Conservation (phyloP, 2,888 invertebrate genomes). For the Helleia helle region DNA sequence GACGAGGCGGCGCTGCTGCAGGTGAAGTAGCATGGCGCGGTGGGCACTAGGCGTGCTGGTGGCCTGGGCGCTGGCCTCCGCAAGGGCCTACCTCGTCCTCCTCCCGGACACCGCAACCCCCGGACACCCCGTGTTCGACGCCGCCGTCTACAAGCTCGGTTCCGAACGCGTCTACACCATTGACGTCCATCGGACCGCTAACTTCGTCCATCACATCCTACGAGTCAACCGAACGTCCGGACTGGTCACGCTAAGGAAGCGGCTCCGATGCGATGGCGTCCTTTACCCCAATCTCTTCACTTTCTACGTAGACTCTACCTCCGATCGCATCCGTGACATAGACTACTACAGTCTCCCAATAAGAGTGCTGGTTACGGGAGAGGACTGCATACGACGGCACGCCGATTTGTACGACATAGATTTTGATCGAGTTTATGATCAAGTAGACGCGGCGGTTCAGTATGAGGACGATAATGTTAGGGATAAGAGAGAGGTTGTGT, state of each 20-base stretch:
- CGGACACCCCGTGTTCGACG: constrained; percentile 82
- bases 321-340: constrained; percentile 83
- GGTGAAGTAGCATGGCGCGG: constrained; percentile 42
- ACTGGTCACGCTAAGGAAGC: constrained; percentile 80
- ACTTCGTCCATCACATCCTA: constrained; percentile 85
- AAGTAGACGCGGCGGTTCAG: constrained; percentile 56
- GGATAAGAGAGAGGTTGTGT: constrained; percentile 50
- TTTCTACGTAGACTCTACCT: constrained; percentile 89
- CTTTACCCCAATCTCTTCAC: constrained; percentile 90
- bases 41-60: constrained; percentile 31
- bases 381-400: constrained; percentile 78
- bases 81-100: constrained; percentile 70
- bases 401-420: constrained; percentile 76
- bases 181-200: constrained; percentile 86
- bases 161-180: constrained; percentile 86
- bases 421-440: constrained; percentile 71
- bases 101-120: constrained; percentile 75
- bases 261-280: constrained; percentile 84
- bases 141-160: constrained; percentile 85
- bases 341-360: constrained; percentile 89
- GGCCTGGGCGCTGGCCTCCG: constrained; percentile 32
- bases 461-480: constrained; percentile 55
- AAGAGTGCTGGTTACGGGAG: constrained; percentile 82
- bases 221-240: constrained; percentile 84
- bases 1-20: constrained; percentile 55